Base-by-base conservation (phyloP, 53 echinoderm and acorn worm genomes). In the Luidia sarsii region DNA sequence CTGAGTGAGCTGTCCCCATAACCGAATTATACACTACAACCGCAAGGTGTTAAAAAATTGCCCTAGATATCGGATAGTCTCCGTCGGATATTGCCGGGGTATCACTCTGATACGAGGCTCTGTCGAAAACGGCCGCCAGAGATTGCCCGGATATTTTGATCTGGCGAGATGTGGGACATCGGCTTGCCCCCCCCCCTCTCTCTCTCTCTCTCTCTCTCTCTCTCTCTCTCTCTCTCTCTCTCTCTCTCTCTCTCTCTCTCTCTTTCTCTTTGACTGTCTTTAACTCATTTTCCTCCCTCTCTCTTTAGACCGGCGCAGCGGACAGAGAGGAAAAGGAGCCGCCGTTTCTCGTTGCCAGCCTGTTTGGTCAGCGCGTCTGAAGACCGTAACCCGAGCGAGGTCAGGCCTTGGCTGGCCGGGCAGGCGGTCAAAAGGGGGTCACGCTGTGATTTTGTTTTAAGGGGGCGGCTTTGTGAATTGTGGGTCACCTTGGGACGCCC, bases 1-100 rank as follows among this genome's bases (percentile, higher is more conserved):
- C 59, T 45, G 77, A 77, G 77, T 77, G 77, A 77, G 59, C 46
- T 77, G 77, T 60, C 77, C 77, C 43, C 77, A 77, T 77, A 77
- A 77, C 77, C 77, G 77, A 77, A 41, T 77, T 77, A 59, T 61
- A 48, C 61, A 39, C 41, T 21, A 77, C 60, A 61, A 57, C 60
- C 60, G 45, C 77, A 29, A 77, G 77, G 77, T 77, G 77, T 33
- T 60, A 77, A 60, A 23, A 61, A 59, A 77, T 46, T 77, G 77
- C 30, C 77, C 77, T 60, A 77, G 60, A 77, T 77, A 77, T 77
- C 27, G 16, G 39, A 74, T 31, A 57, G 55, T 74, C 77, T 45
- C 31, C 39, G 30, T 77, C 77, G 38, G 77, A 57, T 45, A 31
- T 33, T 50, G 9, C 20, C 20, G 51, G 57, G 56, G 59, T 45